Conservation (phyloP, 2,888 invertebrate genomes). For the Himalopsyche kuldschensis region DNA sequence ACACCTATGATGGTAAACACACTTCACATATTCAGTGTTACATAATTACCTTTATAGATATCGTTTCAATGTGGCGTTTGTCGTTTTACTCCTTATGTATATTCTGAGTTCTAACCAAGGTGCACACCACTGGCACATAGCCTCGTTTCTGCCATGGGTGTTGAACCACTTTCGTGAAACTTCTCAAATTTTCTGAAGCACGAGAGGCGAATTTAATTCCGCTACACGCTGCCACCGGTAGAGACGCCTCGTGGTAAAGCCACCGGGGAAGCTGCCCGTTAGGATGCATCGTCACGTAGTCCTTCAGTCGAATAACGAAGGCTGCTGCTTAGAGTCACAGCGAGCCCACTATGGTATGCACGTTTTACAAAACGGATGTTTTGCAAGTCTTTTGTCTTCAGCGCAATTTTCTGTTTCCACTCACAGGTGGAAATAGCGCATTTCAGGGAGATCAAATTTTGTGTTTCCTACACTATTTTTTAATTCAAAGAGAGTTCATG, state of each 20-base stretch:
- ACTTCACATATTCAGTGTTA: too few relatives aligned
- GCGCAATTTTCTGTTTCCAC: not conserved
- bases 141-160: not conserved
- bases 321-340: not conserved
- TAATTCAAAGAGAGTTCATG: too few relatives aligned
- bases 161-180: not conserved
- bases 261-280: not conserved
- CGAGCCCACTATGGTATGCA: not conserved
- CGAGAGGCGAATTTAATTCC: not conserved
- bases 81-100: too few relatives aligned
- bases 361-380: not conserved
- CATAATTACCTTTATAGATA: too few relatives aligned
- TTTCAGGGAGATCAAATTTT: not conserved
- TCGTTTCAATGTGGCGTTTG: too few relatives aligned
- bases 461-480: too few relatives aligned
- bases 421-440: not conserved
- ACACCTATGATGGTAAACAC: too few relatives aligned
- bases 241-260: not conserved
- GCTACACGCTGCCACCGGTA: not conserved
- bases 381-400: not conserved
- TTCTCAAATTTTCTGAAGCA: constrained; percentile 3
- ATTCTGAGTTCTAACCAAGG: not conserved
- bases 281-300: constrained; percentile 3
- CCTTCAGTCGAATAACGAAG: not conserved
- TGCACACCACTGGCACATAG: not conserved